Conservation (phyloP, 2,797 vertebrate genomes). For the Diplodus sargus region DNA sequence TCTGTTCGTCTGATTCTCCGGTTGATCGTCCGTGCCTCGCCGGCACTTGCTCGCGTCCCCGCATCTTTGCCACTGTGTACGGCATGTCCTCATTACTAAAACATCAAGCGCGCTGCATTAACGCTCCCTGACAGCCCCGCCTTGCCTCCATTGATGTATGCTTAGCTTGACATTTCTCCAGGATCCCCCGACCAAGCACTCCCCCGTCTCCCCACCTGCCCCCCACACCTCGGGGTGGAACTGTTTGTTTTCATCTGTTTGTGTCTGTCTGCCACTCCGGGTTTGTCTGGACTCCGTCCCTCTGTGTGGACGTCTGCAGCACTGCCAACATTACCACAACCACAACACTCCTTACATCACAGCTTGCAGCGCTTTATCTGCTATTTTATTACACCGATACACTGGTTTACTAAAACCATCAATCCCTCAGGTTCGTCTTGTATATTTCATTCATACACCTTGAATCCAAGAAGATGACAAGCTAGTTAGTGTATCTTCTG, state of each 20-base stretch:
- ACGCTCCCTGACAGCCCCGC: constrained; percentile 65
- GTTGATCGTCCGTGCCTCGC: constrained; percentile 43
- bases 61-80: constrained; percentile 54
- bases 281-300: constrained; percentile 27
- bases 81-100: constrained; percentile 76
- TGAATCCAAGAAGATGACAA: constrained; percentile 26
- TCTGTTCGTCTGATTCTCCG: constrained; percentile 36
- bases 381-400: not conserved
- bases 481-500: not conserved
- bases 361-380: not conserved
- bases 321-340: no score
- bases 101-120: constrained; percentile 71
- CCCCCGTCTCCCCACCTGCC: constrained; percentile 20
- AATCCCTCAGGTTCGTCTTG: not conserved
- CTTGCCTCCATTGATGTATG: constrained; percentile 72
- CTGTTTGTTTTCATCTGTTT: constrained; percentile 60
- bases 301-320: constrained; percentile 5
- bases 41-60: constrained; percentile 46
- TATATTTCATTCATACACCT: not conserved
- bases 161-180: constrained; percentile 74
- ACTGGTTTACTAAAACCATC: constrained; percentile 3
- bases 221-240: constrained; percentile 19
- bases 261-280: constrained; percentile 24
- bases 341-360: not conserved
- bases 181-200: constrained; percentile 49